Evolutionary conservation across 2,888 invertebrate species (phyloP), one percentile per base, ranked within the genome.

Genomic region (Ectobius pallidus): DNA sequence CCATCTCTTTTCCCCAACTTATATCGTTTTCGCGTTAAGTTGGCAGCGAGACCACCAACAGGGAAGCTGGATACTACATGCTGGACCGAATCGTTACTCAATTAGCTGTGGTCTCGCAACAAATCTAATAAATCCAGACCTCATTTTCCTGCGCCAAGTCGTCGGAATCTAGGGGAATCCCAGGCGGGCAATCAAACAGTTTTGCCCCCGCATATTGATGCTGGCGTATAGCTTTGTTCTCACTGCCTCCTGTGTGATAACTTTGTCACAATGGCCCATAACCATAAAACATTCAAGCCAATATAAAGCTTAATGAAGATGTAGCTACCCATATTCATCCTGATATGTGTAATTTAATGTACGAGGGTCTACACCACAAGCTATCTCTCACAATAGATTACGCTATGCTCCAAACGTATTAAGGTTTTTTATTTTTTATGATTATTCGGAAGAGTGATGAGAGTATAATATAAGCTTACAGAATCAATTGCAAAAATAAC

Each of bases 121-220:
- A 69, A 65, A 71, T 32, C 72, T 72, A 74, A 74, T 74, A 74
- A 74, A 74, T 74, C 74, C 72, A 42, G 63, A 42, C 52, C 74
- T 74, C 69, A 74, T 74, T 74, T 72, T 69, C 65, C 65, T 49
- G 27, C 22, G 52, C 9, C 46, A 46, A 46, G 11, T 46, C 46
- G 9, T 22, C 52, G 25, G n/a, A 14, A 14, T 14, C 2, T 9
- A 25, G 58, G n/a, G 58, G 27, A 30, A 30, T 58, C 58, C 58
- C 58, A 58, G 22, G 58, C 58, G 58, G 30, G 58, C 58, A 58
- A 58, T 58, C 58, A 55, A 6, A 49, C 49, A 52, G 22, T 52
- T 3, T 25, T n/a, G 52, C 25, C 52, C 52, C 7, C 52, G 7
- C 25, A 25, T 25, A 52, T 52, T 52, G 52, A 52, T 52, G 7